Evolutionary conservation across 1,140 invertebrate genomes (phyloP).

Genomic region (Drosophila prosaltans): DNA sequence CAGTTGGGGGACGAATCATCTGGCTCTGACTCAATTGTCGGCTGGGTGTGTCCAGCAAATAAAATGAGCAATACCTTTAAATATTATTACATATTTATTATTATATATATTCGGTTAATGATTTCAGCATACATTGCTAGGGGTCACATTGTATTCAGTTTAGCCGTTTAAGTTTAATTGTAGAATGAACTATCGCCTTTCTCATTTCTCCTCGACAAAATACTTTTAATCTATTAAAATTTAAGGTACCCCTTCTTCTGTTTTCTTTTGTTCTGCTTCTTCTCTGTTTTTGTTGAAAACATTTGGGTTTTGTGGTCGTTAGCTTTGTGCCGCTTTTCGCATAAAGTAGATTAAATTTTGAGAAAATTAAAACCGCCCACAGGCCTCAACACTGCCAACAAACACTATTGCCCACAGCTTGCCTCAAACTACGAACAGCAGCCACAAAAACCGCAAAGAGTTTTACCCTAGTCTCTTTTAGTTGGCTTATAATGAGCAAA

Average conservation of each 20-base stretch:
- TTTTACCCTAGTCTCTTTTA: constrained; percentile 63
- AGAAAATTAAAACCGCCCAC: constrained; percentile 63
- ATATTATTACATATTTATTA: no score
- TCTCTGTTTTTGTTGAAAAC: constrained; percentile 15
- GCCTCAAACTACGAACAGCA: constrained; percentile 22
- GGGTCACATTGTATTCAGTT: no score
- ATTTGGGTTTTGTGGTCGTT: constrained; percentile 31
- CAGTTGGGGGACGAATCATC: constrained; percentile 29
- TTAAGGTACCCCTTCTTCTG: no score
- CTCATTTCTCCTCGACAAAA: no score
- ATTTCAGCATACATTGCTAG: no score
- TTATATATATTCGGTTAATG: no score
- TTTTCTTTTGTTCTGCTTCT: background rate
- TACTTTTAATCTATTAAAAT: no score
- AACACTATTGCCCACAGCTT: background rate
- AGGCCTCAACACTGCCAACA: constrained; percentile 24
- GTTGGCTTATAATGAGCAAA: constrained; percentile 78
- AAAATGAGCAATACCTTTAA: no score
- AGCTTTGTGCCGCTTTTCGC: constrained; percentile 54
- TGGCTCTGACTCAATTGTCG: constrained; percentile 51
- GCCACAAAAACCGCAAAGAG: constrained; percentile 68
- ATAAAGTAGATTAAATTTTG: constrained; percentile 62
- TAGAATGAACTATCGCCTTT: no score
- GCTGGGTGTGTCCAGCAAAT: constrained; percentile 39
- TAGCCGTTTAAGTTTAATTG: no score